These are phyloP conservation scores for Tolmerus cingulatus DNA, from an alignment of 2,888 invertebrate genomes.

Conservation along the genomic window DNA sequence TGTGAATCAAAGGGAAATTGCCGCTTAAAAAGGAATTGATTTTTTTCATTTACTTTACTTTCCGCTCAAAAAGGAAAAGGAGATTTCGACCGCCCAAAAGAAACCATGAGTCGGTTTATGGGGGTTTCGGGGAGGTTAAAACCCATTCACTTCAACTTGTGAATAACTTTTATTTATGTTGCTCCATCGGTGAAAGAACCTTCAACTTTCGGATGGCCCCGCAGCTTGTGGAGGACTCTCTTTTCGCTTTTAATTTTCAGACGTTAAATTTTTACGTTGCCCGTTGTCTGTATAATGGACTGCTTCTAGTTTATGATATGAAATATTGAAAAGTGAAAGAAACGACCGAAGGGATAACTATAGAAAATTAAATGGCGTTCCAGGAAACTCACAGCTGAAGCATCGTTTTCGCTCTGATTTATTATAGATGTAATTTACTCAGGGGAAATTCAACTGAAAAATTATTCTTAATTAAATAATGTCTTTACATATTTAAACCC, in stretches of 20 bases:
- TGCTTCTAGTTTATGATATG: neutral
- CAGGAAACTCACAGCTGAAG: neutral
- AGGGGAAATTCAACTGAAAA: neutral
- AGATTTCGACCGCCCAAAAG: neutral
- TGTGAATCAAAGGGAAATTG: constrained; percentile 32
- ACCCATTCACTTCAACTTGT: neutral
- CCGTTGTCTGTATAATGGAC: neutral
- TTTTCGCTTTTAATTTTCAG: neutral
- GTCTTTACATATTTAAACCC: neutral
- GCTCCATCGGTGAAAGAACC: neutral
- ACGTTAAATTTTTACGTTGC: neutral
- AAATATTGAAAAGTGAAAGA: neutral
- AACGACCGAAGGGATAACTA: neutral
- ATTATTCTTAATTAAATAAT: neutral
- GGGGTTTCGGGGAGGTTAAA: neutral
- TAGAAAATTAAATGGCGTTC: neutral
- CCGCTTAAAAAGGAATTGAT: neutral
- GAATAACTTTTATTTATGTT: neutral
- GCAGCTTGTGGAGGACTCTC: neutral
- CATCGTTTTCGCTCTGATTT: neutral
- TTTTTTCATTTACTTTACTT: neutral
- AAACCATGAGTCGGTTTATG: neutral
- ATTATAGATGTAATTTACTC: neutral
- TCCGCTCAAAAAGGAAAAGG: neutral
- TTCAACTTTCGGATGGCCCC: neutral